These are phyloP conservation scores for Orchesella flavescens DNA, from an alignment of 2,888 invertebrate genomes.

Conservation along the genomic window DNA sequence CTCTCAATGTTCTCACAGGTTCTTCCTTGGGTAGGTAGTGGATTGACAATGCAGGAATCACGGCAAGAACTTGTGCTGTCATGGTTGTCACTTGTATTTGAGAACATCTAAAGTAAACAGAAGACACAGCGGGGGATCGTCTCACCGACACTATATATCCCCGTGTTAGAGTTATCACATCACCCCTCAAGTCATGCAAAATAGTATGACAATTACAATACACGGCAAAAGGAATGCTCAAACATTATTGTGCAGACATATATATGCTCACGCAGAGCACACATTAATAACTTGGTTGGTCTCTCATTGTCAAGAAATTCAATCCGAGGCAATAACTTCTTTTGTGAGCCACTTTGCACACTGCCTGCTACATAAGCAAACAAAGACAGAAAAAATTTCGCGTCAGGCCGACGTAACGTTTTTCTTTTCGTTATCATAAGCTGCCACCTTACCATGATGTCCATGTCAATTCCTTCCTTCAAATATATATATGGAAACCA, in stretches of 20 bases:
- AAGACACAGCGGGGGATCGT: slow-evolving; percentile 38
- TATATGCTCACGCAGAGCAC: not conserved
- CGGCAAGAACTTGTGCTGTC: slow-evolving; percentile 23
- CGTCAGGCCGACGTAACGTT: too few species aligned
- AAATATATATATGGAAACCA: not conserved
- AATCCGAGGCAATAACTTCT: slow-evolving; percentile 9
- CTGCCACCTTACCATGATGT: not conserved
- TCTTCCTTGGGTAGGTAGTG: not conserved
- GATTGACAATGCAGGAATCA: slow-evolving; percentile 26
- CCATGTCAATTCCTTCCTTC: not conserved
- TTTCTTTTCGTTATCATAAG: too few species aligned
- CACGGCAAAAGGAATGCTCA: not conserved
- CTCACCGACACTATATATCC: slow-evolving; percentile 24
- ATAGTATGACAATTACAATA: not conserved
- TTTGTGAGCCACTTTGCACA: slow-evolving; percentile 1
- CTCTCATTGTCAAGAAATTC: slow-evolving; percentile 21
- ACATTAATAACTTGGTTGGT: not conserved
- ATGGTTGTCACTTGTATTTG: slow-evolving; percentile 32
- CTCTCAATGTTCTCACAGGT: too few species aligned
- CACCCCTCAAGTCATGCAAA: too few species aligned
- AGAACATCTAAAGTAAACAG: slow-evolving; percentile 42
- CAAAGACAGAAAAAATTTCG: too few species aligned
- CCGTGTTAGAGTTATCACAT: slow-evolving; percentile 40
- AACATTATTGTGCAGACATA: not conserved
- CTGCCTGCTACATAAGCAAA: too few species aligned